Conservation (phyloP, 2,113 vertebrate species). For the Anguilla rostrata region DNA sequence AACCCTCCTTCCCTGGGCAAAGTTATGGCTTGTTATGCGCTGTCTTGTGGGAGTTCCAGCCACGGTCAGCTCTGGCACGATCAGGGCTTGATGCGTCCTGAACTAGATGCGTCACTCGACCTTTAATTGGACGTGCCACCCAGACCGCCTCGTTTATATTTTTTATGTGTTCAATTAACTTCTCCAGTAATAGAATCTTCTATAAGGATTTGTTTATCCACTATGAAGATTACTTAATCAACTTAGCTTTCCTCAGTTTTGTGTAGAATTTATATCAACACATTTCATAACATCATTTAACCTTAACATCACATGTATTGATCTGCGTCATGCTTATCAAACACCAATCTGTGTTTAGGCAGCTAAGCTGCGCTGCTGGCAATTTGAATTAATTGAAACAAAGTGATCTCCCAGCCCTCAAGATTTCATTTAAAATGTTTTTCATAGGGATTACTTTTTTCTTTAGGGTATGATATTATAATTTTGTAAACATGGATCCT, state of each 20-base stretch:
- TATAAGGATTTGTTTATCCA: neutral
- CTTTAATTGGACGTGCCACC: no score
- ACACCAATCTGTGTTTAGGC: conserved; percentile 35
- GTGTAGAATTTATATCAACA: conserved; percentile 23
- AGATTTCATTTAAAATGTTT: neutral
- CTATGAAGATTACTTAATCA: conserved; percentile 22
- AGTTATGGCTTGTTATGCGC: no score
- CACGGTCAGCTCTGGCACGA: no score
- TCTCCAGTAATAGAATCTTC: no score
- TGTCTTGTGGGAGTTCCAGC: no score
- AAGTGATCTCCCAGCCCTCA: neutral
- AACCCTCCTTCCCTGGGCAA: no score
- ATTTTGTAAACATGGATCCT: neutral
- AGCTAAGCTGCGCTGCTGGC: conserved; percentile 26
- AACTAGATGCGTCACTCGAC: no score
- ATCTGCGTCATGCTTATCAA: conserved; percentile 44
- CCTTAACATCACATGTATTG: conserved; percentile 48
- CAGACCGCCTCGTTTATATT: no score
- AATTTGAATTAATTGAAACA: conserved; percentile 42
- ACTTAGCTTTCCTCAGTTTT: conserved; percentile 14
- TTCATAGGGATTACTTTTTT: neutral
- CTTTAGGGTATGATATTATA: conserved; percentile 8
- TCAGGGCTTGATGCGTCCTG: no score
- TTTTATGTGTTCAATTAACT: no score
- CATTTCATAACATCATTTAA: conserved; percentile 48